These are phyloP conservation scores for Rhagium mordax DNA, from an alignment of 2,888 invertebrate species.

Conservation along the genomic window DNA sequence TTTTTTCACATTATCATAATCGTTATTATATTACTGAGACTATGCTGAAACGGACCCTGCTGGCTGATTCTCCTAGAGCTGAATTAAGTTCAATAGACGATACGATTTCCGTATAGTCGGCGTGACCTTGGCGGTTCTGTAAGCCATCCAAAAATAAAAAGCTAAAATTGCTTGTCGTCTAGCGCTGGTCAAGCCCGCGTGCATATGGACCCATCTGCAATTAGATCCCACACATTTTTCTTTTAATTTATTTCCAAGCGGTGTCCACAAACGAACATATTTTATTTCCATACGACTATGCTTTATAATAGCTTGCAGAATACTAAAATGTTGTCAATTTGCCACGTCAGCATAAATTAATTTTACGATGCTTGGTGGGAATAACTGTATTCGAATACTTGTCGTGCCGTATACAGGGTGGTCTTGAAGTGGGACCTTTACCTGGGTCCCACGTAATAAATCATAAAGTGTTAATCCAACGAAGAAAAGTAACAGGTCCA, in stretches of 20 bases:
- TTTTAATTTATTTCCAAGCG: slow-evolving; percentile 9
- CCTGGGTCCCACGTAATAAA: too few species aligned
- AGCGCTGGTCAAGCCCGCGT: slow-evolving; percentile 21
- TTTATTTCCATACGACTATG: neutral
- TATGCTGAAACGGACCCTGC: neutral
- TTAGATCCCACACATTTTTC: slow-evolving; percentile 22
- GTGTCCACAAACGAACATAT: neutral
- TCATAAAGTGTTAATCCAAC: too few species aligned
- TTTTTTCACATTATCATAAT: neutral
- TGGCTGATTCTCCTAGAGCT: neutral
- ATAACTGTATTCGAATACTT: too few species aligned
- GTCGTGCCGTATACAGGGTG: too few species aligned
- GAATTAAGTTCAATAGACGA: slow-evolving; percentile 19
- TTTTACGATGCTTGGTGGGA: too few species aligned
- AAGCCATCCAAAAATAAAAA: slow-evolving; percentile 30
- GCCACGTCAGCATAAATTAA: neutral
- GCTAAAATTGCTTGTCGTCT: slow-evolving; percentile 33
- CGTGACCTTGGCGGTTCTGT: slow-evolving; percentile 19
- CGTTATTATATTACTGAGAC: neutral
- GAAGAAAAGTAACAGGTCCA: too few species aligned
- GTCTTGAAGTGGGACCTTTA: too few species aligned
- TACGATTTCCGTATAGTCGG: slow-evolving; percentile 15
- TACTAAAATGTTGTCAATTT: neutral
- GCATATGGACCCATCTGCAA: slow-evolving; percentile 9
- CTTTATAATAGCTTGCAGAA: neutral